A percentile compares a stretch with the other conserved stretches of the same genome.
Evolutionary conservation across 1,140 invertebrate species (phyloP).

Genomic region (Cherax quadricarinatus): DNA sequence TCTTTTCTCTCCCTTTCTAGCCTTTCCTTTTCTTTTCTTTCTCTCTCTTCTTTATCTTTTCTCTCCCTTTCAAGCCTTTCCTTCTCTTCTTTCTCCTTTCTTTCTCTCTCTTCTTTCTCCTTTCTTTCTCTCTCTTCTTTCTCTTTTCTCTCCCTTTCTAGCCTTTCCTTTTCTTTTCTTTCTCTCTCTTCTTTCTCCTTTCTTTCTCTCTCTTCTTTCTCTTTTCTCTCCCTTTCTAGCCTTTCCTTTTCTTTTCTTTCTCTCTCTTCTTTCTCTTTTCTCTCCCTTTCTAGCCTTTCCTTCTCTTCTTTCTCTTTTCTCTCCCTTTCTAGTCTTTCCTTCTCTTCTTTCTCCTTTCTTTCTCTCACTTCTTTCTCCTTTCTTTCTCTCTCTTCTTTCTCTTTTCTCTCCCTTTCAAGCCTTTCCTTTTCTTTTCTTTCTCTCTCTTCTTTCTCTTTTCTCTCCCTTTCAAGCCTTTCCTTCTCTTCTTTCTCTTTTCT

Average conservation of each 20-base stretch:
- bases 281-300: neutral
- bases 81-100: neutral
- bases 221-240: neutral
- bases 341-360: neutral
- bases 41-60: neutral
- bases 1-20: too few species aligned
- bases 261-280: neutral
- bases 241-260: neutral
- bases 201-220: neutral
- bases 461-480: too few species aligned
- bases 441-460: neutral
- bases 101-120: neutral
- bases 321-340: too few species aligned
- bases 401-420: neutral
- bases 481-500: neutral
- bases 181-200: neutral
- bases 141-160: neutral
- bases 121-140: neutral
- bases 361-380: neutral
- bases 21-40: too few species aligned
- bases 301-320: neutral
- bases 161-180: neutral
- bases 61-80: neutral
- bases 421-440: neutral
- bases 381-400: neutral